These are phyloP conservation scores for Passer domesticus DNA, from an alignment of 2,113 vertebrate genomes.

Conservation along the genomic window DNA sequence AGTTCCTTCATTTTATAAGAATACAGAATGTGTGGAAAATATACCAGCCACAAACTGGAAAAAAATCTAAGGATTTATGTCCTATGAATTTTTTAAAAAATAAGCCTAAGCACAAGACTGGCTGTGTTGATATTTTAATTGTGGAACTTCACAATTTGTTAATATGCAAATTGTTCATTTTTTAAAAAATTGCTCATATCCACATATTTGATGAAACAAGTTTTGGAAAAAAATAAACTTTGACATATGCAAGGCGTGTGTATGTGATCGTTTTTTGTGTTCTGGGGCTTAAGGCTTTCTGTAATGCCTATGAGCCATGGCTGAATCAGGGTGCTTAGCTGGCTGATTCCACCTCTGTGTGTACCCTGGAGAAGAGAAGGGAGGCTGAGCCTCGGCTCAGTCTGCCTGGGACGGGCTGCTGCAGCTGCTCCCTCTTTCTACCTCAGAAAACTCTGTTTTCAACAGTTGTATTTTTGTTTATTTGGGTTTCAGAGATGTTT, in stretches of 20 bases:
- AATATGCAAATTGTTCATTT: constrained; percentile 25
- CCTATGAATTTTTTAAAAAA: constrained; percentile 14
- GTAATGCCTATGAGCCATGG: fast-evolving
- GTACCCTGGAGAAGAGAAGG: not conserved
- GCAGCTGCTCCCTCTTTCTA: not conserved
- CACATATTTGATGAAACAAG: constrained; percentile 49
- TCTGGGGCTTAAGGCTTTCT: no score
- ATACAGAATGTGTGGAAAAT: constrained; percentile 10
- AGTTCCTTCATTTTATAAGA: constrained; percentile 33
- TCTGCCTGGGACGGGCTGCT: not conserved
- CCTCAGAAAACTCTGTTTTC: fast-evolving
- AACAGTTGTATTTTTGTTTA: no score
- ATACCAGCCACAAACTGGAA: not conserved
- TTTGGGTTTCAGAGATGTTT: not conserved
- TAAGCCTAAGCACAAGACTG: constrained; percentile 47
- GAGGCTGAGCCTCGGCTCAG: fast-evolving
- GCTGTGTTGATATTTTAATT: constrained; percentile 32
- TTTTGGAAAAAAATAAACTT: constrained; percentile 71
- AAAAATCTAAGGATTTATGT: not conserved
- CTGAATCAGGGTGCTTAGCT: fast-evolving
- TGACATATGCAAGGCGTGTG: not conserved
- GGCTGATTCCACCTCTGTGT: no score
- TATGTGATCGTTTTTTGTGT: not conserved
- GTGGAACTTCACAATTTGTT: constrained; percentile 36
- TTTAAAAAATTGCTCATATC: constrained; percentile 42